Percentiles rank a stretch among this genome's conserved stretches.
phyloP scores from a whole-genome alignment of 2,113 vertebrate species.

The Atractosteus spatula region DNA sequence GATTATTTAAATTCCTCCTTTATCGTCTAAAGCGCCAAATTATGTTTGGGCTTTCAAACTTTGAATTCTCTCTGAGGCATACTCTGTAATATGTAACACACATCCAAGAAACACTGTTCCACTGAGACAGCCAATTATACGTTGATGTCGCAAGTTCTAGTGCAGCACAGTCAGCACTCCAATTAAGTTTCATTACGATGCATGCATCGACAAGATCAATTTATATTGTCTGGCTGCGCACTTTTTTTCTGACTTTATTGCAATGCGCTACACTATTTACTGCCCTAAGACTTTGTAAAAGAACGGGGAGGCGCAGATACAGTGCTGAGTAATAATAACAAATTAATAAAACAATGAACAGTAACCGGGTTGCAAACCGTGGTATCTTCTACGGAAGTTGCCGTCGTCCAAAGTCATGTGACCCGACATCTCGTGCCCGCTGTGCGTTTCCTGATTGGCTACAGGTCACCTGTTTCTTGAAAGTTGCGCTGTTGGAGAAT shows the following conservation, averaged over 20 bases:
- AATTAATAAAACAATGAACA: no score
- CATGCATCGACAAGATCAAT: slow-evolving; percentile 65
- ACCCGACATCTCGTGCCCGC: no score
- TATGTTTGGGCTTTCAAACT: not conserved
- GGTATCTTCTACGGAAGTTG: no score
- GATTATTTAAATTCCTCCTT: no score
- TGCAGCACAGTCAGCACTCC: slow-evolving; percentile 57
- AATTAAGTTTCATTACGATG: slow-evolving; percentile 68
- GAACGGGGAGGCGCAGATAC: no score
- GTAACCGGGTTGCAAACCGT: no score
- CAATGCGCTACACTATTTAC: slow-evolving; percentile 2
- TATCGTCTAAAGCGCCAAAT: not conserved
- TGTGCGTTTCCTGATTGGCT: no score
- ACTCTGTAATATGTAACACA: not conserved
- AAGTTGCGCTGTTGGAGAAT: no score
- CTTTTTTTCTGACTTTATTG: slow-evolving; percentile 56
- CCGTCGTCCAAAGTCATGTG: no score
- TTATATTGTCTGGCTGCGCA: slow-evolving; percentile 34
- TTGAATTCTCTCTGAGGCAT: slow-evolving; percentile 23
- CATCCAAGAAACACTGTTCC: not conserved
- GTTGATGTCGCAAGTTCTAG: slow-evolving; percentile 50
- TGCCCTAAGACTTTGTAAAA: no score
- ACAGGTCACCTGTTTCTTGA: no score
- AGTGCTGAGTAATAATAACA: no score
- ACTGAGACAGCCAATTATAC: slow-evolving; percentile 20